phyloP scores from a whole-genome alignment of 2,113 vertebrate species.

The Mus pahari region DNA sequence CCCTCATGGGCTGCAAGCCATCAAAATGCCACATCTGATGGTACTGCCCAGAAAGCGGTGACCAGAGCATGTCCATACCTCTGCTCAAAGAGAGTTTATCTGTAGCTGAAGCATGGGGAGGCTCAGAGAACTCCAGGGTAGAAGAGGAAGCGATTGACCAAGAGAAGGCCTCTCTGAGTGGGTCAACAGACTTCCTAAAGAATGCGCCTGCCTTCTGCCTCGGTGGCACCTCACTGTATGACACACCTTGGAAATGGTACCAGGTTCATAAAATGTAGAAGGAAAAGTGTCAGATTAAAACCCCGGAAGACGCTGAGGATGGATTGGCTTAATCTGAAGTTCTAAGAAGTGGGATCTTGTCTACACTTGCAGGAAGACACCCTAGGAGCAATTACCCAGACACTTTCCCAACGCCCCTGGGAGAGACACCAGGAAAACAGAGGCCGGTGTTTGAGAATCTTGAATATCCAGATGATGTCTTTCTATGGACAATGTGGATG shows the following conservation, averaged over 20 bases:
- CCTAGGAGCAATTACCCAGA: constrained; percentile 57
- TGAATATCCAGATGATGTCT: background rate
- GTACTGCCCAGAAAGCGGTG: constrained; percentile 33
- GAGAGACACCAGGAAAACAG: background rate
- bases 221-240: background rate
- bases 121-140: background rate
- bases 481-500: background rate
- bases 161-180: constrained; percentile 25
- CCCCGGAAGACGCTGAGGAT: constrained; percentile 48
- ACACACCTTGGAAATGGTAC: background rate
- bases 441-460: background rate
- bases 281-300: constrained; percentile 63
- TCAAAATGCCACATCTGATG: background rate
- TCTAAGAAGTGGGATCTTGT: constrained; percentile 55
- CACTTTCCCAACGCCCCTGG: constrained; percentile 33
- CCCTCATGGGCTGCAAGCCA: background rate
- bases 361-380: constrained; percentile 61
- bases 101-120: background rate
- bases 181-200: constrained; percentile 24
- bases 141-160: constrained; percentile 39
- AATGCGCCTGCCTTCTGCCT: background rate
- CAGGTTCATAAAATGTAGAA: constrained; percentile 42
- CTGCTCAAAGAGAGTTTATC: background rate
- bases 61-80: background rate
- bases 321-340: constrained; percentile 58